Conservation (phyloP, 2,113 vertebrate genomes). For the Arvicanthis niloticus region DNA sequence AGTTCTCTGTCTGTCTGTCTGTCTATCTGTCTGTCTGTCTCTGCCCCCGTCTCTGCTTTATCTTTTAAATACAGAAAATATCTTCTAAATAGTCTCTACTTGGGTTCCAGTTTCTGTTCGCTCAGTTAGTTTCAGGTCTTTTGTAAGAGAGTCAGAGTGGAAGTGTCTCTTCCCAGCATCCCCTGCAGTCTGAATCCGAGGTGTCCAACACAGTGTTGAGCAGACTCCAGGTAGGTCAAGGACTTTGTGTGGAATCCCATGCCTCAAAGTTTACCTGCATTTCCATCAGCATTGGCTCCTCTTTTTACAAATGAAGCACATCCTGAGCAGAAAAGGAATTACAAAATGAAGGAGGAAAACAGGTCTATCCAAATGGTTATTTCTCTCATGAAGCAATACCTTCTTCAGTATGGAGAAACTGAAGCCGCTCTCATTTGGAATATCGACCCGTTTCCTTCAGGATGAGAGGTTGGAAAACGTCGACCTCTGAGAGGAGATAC, state of each 20-base stretch:
- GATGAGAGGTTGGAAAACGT: slow-evolving; percentile 94
- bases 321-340: slow-evolving; percentile 61
- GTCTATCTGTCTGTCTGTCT: not conserved
- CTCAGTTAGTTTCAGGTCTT: not conserved
- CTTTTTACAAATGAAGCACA: slow-evolving; percentile 64
- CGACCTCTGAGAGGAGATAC: slow-evolving; percentile 95
- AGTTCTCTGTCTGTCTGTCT: not conserved
- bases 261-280: slow-evolving; percentile 18
- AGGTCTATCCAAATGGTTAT: not conserved
- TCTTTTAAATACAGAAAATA: slow-evolving; percentile 71
- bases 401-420: slow-evolving; percentile 47
- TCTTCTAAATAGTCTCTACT: not conserved
- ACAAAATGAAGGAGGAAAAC: slow-evolving; percentile 56
- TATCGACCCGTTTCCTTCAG: slow-evolving; percentile 84
- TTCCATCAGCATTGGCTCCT: slow-evolving; percentile 41
- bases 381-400: slow-evolving; percentile 60
- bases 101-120: not conserved
- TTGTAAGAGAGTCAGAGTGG: not conserved
- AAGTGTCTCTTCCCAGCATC: slow-evolving; percentile 12
- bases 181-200: not conserved
- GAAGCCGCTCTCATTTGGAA: not conserved
- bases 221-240: slow-evolving; percentile 25
- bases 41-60: not conserved
- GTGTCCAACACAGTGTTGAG: slow-evolving; percentile 10
- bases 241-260: slow-evolving; percentile 53